Evolutionary conservation across 2,797 vertebrate genomes (phyloP).

Genomic region (Megalops cyprinoides): DNA sequence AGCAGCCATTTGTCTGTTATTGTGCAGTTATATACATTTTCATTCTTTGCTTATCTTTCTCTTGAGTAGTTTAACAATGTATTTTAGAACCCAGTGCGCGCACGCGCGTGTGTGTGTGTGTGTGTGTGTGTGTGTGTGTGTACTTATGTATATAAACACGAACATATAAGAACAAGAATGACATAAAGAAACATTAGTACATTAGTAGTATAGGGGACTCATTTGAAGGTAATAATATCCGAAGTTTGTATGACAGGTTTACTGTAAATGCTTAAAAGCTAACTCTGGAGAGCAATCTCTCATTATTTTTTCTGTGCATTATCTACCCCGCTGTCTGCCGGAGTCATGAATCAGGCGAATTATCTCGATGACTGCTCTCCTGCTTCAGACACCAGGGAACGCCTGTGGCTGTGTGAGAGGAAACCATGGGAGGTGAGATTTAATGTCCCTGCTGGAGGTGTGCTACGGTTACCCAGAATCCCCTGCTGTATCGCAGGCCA

Average conservation of each 20-base stretch:
- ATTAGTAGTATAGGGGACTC: not conserved
- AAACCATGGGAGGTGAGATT: slow-evolving; percentile 41
- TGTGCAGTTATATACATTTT: too few relatives aligned
- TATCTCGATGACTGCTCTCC: slow-evolving; percentile 61
- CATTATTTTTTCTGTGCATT: slow-evolving; percentile 48
- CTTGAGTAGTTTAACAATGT: too few relatives aligned
- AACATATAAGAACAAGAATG: too few relatives aligned
- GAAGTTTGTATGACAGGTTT: slow-evolving; percentile 59
- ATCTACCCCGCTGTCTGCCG: slow-evolving; percentile 41
- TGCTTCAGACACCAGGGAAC: slow-evolving; percentile 58
- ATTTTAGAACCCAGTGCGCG: too few relatives aligned
- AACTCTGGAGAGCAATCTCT: slow-evolving; percentile 49
- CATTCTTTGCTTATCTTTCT: too few relatives aligned
- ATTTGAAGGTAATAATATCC: slow-evolving; percentile 45
- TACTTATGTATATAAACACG: too few relatives aligned
- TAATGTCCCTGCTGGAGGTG: slow-evolving; percentile 51
- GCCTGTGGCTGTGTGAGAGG: not conserved
- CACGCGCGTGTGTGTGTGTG: too few relatives aligned
- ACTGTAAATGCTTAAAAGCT: slow-evolving; percentile 49
- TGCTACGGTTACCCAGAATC: slow-evolving; percentile 42
- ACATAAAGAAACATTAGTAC: not conserved
- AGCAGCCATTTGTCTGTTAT: too few relatives aligned
- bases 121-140: too few relatives aligned
- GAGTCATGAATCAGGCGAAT: slow-evolving; percentile 66
- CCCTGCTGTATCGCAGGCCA: slow-evolving; percentile 39